Percentiles rank a stretch among this genome's conserved stretches.
Conservation (phyloP, 2,797 vertebrate species). For the Diplodus puntazzo region DNA sequence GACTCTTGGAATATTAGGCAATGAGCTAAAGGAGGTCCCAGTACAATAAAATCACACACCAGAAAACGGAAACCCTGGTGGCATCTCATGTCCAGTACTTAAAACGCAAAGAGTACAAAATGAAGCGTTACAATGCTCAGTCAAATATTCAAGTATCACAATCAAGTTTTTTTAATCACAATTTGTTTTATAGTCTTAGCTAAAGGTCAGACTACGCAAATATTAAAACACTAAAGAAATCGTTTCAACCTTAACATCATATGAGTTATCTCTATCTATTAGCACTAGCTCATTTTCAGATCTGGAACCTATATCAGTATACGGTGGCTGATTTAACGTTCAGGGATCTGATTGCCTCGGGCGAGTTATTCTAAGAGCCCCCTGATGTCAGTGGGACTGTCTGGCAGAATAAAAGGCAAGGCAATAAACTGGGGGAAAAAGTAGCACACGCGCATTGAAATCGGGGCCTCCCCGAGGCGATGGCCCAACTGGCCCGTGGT, state of each 20-base stretch:
- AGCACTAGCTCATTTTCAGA: constrained; percentile 77
- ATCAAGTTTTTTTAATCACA: not conserved
- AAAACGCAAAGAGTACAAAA: constrained; percentile 4
- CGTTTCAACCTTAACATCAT: constrained; percentile 57
- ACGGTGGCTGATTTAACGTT: constrained; percentile 88
- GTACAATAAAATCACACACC: too few species aligned
- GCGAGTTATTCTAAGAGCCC: constrained; percentile 90
- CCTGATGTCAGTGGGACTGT: constrained; percentile 89
- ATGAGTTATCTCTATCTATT: constrained; percentile 74
- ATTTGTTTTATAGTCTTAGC: constrained; percentile 3
- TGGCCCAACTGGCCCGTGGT: constrained; percentile 90
- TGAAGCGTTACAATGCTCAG: not conserved
- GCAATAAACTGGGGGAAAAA: constrained; percentile 88
- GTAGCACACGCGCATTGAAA: constrained; percentile 87
- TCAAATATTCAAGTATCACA: constrained; percentile 27
- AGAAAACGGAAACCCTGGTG: too few species aligned
- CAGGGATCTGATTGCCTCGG: constrained; percentile 86
- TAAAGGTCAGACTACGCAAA: constrained; percentile 42
- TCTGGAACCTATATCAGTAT: constrained; percentile 80
- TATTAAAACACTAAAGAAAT: constrained; percentile 50
- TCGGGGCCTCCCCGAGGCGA: constrained; percentile 88
- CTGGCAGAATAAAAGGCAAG: constrained; percentile 89
- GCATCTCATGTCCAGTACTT: not conserved
- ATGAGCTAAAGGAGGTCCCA: too few species aligned
- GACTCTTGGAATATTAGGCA: too few species aligned